Base-by-base conservation (phyloP, 2,113 vertebrate species). In the Anarrhichthys ocellatus region DNA sequence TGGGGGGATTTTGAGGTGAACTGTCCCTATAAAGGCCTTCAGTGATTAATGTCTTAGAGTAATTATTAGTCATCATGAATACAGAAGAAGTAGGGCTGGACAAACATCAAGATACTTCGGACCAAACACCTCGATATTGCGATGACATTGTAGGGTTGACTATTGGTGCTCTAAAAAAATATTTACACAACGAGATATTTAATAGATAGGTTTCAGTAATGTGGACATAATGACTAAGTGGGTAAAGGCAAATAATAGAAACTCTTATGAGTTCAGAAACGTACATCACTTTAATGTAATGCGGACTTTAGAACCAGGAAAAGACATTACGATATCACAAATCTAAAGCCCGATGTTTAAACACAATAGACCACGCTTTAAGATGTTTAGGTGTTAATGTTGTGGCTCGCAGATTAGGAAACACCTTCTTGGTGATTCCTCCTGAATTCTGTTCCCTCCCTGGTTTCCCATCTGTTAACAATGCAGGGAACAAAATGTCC, bases 331-430 rank as follows among this genome's bases (percentile, higher is more conserved):
- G 10, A 42, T 11, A 42, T 42, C 40, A 11, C 9, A 40, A 40
- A 9, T 42, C 40, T 22, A 22, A 22, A 52, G 48, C 18, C 20
- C 6, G 1, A 50, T 17, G 48, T 34, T 58, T 77, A 24, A 46
- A 42, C 5, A 15, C 18, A 70, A 48, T 0, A 38, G 22, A 29
- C 11, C 70, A 46, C n/a, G 38, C 8, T 71, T 42, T 0, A 42
- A 48, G 40, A 50, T 24, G 27, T 75, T 61, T 24, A 65, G 18
- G 10, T 24, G 38, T 4, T 22, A 0, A 29, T 69, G 42, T 10
- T 73, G 48, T 70, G 22, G 54, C 52, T 50, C 52, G 58, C n/a
- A 14, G 63, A 74, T 65, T 69, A 59, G 52, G 52, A 85, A 68
- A 77, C 5, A 1, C 1, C 62, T 32, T 24, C 50, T 11, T 38